Conservation (phyloP, 1,140 invertebrate species). For the Vollenhovia emeryi region DNA sequence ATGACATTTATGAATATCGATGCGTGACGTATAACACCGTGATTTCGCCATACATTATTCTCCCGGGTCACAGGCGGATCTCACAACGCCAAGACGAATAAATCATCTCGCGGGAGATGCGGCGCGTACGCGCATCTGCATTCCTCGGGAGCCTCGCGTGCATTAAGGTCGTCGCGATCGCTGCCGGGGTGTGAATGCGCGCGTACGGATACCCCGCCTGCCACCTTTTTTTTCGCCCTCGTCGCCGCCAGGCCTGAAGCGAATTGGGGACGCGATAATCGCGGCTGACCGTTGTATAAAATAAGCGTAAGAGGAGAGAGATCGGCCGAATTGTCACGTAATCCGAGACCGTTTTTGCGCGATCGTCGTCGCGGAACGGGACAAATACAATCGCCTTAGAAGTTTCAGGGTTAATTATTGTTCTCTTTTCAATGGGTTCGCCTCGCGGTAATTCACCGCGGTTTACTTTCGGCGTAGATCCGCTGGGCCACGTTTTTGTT, state of each 20-base stretch:
- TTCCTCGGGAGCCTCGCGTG: conserved; percentile 55
- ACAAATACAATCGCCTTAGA: conserved; percentile 7
- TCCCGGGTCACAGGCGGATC: conserved; percentile 40
- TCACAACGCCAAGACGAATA: conserved; percentile 48
- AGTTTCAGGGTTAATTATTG: neutral
- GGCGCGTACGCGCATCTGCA: conserved; percentile 38
- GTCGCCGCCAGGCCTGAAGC: conserved; percentile 31
- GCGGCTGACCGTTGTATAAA: conserved; percentile 43
- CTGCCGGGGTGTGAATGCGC: conserved; percentile 44
- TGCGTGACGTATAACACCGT: conserved; percentile 21
- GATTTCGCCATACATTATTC: conserved; percentile 31
- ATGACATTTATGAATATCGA: conserved; percentile 59
- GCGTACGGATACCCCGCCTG: neutral
- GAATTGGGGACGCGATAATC: conserved; percentile 57
- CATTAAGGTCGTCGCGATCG: conserved; percentile 56
- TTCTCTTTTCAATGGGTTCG: neutral
- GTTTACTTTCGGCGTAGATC: neutral
- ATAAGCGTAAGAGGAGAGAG: conserved; percentile 23
- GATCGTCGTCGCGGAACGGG: conserved; percentile 12
- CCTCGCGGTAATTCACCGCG: neutral
- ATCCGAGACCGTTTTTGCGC: conserved; percentile 17
- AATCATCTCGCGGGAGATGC: conserved; percentile 2
- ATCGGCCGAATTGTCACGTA: conserved; percentile 46
- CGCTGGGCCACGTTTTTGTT: neutral
- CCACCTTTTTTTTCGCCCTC: neutral